phyloP scores from a whole-genome alignment of 2,888 invertebrate species.

The Anagyrus pseudococci region DNA sequence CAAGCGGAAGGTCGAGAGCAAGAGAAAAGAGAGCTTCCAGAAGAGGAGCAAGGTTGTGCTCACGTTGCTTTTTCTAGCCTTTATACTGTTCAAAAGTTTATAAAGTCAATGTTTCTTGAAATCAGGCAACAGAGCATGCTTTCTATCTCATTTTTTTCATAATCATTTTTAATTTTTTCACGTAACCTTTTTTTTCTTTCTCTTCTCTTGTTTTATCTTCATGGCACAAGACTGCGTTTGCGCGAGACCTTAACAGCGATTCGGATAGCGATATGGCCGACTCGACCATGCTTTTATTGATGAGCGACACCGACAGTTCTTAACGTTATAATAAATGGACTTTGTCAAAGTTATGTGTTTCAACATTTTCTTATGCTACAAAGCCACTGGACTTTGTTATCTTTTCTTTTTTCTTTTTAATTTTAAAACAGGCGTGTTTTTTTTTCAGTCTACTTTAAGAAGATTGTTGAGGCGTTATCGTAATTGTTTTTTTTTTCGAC shows the following conservation, averaged over 20 bases:
- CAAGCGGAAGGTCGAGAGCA: constrained; percentile 35
- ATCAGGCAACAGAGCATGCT: too few species aligned
- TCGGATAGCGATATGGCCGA: constrained; percentile 41
- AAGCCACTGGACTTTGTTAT: not conserved
- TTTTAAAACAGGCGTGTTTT: not conserved
- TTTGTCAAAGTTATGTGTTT: constrained; percentile 38
- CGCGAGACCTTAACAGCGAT: constrained; percentile 21
- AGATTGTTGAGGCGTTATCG: not conserved
- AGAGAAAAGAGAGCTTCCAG: constrained; percentile 34
- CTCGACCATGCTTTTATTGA: too few species aligned
- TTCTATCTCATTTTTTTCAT: constrained; percentile 18
- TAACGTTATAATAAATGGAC: constrained; percentile 34
- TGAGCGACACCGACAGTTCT: constrained; percentile 35
- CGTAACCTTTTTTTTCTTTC: constrained; percentile 28
- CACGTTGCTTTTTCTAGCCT: constrained; percentile 33
- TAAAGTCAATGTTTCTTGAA: constrained; percentile 32
- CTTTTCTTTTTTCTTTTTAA: not conserved
- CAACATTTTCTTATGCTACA: constrained; percentile 20
- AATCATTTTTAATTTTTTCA: constrained; percentile 37
- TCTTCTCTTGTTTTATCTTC: not conserved
- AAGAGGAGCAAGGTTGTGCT: constrained; percentile 39
- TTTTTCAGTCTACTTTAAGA: not conserved
- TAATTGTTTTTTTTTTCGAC: not conserved
- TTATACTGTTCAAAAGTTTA: constrained; percentile 39
- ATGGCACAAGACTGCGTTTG: not conserved